phyloP scores from a whole-genome alignment of 2,113 vertebrate genomes.

The Phycodurus eques region DNA sequence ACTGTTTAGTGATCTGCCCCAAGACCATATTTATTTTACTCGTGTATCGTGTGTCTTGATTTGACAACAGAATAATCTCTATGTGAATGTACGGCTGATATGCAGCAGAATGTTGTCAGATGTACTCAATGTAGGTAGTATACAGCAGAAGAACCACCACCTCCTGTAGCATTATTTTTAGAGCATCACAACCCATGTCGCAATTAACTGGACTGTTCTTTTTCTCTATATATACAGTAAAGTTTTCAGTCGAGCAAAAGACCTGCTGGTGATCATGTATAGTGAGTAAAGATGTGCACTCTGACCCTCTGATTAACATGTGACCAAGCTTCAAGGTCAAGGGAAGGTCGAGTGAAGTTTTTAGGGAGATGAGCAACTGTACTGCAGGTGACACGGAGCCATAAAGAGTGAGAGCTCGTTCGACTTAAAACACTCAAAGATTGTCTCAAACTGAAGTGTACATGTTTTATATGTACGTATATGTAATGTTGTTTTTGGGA shows the following conservation, averaged over 20 bases:
- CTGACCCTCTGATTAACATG: constrained; percentile 29
- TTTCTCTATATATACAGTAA: neutral
- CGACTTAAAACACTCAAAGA: constrained; percentile 34
- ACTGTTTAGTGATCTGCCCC: constrained; percentile 8
- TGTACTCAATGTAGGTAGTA: neutral
- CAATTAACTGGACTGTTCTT: constrained; percentile 9
- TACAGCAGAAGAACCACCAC: constrained; percentile 14
- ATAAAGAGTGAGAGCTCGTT: constrained; percentile 46
- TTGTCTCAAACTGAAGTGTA: constrained; percentile 34
- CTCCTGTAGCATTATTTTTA: constrained; percentile 28
- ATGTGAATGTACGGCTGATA: constrained; percentile 45
- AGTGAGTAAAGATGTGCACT: constrained; percentile 31
- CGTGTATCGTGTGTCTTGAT: constrained; percentile 33
- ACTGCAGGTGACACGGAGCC: constrained; percentile 42
- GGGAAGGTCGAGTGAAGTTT: constrained; percentile 1
- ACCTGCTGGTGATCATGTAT: constrained; percentile 17
- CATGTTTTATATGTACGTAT: constrained; percentile 69
- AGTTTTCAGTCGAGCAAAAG: neutral
- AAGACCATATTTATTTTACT: constrained; percentile 8
- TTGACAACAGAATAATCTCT: constrained; percentile 35
- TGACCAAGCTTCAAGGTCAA: constrained; percentile 14
- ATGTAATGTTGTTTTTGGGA: constrained; percentile 61
- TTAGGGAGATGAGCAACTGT: constrained; percentile 31
- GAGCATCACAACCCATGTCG: constrained; percentile 18
- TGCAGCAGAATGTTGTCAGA: constrained; percentile 33